Conservation (phyloP, 92 coral and sea anemone species). For the Palythoa caribaeorum region DNA sequence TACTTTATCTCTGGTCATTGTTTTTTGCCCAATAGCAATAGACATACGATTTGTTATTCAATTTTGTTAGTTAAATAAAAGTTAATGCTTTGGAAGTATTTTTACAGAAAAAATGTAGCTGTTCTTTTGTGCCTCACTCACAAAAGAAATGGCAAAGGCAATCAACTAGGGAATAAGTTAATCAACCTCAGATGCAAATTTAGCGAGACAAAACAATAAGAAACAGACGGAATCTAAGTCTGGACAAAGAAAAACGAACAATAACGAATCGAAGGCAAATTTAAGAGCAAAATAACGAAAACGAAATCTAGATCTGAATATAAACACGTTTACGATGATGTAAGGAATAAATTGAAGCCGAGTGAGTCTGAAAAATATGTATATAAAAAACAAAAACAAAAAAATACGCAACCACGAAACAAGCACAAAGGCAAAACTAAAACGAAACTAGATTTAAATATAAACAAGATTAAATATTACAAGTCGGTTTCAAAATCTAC, state of each 20-base stretch:
- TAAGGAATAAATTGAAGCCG: background rate
- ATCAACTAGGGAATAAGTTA: constrained; percentile 4
- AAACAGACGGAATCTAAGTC: background rate
- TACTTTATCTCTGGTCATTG: constrained; percentile 1
- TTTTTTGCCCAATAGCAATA: background rate
- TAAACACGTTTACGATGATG: background rate
- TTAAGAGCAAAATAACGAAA: background rate
- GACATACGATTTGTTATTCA: background rate
- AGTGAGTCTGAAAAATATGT: background rate
- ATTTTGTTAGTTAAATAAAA: background rate
- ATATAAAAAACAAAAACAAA: no score
- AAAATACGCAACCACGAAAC: background rate
- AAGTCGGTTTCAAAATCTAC: background rate
- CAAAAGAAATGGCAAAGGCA: constrained; percentile 1
- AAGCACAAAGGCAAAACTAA: background rate
- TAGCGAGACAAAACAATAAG: background rate
- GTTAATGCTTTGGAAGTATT: background rate
- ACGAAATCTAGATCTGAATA: background rate
- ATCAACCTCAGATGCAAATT: background rate
- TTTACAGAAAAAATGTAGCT: background rate
- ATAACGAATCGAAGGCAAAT: constrained; percentile 10
- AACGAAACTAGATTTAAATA: background rate
- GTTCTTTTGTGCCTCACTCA: constrained; percentile 9
- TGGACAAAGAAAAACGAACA: background rate
- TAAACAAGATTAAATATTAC: background rate